phyloP scores from a whole-genome alignment of 1,140 invertebrate genomes.

The Sipha flava region DNA sequence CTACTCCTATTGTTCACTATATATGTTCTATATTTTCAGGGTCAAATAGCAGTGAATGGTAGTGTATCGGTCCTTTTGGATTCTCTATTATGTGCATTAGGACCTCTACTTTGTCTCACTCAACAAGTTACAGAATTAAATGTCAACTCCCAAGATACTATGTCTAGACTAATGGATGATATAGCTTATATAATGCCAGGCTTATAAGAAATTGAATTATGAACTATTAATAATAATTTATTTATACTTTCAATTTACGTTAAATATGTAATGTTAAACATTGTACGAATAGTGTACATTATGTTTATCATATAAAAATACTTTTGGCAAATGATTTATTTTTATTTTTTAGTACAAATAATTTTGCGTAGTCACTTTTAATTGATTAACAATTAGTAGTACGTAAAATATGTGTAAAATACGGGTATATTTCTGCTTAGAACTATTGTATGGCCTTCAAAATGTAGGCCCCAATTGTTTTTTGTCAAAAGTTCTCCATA shows the following conservation, averaged over 20 bases:
- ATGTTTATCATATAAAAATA: no score
- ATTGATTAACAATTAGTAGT: no score
- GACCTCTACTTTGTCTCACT: constrained; percentile 79
- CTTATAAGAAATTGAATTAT: constrained; percentile 50
- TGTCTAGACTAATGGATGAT: constrained; percentile 78
- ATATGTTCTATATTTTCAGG: constrained; percentile 48
- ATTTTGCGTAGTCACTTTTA: no score
- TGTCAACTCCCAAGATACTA: constrained; percentile 58
- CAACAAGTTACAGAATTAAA: constrained; percentile 69
- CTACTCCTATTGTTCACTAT: not conserved
- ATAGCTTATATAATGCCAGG: constrained; percentile 96
- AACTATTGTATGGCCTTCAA: no score
- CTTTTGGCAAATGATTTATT: no score
- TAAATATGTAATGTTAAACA: not conserved
- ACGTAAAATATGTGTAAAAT: no score
- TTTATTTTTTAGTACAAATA: no score
- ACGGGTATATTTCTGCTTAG: no score
- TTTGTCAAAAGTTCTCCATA: no score
- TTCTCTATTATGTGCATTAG: constrained; percentile 85
- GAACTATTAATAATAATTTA: not conserved
- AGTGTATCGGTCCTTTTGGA: constrained; percentile 90
- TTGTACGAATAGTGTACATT: not conserved
- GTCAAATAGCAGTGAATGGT: constrained; percentile 87
- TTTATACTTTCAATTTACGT: not conserved
- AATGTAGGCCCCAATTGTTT: no score